Evolutionary conservation across 2,888 invertebrate genomes (phyloP).

Genomic region (Gastrophysa polygoni): DNA sequence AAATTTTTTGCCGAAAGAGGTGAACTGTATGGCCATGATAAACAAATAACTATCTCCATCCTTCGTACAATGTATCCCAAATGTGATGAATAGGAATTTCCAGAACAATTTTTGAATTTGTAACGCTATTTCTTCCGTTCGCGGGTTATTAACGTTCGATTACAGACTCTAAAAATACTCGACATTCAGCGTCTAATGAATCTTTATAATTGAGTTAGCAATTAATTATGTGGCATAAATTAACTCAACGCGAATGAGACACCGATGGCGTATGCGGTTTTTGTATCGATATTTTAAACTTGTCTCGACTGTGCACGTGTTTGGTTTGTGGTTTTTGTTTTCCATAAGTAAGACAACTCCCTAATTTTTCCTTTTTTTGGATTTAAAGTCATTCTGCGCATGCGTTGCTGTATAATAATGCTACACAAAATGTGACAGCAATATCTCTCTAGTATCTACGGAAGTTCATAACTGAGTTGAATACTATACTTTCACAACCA

Average conservation of each 20-base stretch:
- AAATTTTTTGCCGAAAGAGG: no score
- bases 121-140: slow-evolving; percentile 17
- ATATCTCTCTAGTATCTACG: no score
- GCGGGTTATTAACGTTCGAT: slow-evolving; percentile 22
- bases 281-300: slow-evolving; percentile 42
- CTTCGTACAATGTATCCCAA: background rate
- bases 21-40: no score
- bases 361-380: no score
- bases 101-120: slow-evolving; percentile 18
- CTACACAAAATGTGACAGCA: no score
- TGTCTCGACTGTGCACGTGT: slow-evolving; percentile 36
- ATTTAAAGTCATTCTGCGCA: no score
- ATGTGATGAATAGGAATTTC: background rate
- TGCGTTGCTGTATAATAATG: no score
- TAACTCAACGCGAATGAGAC: slow-evolving; percentile 40
- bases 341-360: no score
- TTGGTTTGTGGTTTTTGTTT: background rate
- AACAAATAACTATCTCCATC: background rate
- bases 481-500: no score
- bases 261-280: slow-evolving; percentile 38
- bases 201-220: slow-evolving; percentile 41
- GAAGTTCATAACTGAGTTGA: no score
- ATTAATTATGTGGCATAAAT: slow-evolving; percentile 42
- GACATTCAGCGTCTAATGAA: slow-evolving; percentile 30
- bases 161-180: slow-evolving; percentile 23